Conservation (phyloP, 2,113 vertebrate species). For the Columbina picui region DNA sequence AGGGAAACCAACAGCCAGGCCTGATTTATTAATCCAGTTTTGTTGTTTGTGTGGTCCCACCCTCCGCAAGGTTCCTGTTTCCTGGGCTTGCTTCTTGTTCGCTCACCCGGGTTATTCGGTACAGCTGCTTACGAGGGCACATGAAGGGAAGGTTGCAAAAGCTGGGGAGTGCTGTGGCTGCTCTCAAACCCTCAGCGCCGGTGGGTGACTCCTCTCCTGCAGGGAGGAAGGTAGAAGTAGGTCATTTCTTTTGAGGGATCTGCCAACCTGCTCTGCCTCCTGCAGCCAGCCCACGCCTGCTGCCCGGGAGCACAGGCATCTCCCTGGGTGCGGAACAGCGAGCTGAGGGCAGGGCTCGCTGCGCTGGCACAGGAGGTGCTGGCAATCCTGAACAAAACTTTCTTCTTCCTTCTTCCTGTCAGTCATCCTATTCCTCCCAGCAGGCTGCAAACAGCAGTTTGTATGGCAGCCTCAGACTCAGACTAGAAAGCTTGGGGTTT, state of each 20-base stretch:
- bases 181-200: background rate
- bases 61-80: background rate
- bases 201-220: fast-evolving
- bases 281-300: background rate
- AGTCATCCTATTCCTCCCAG: background rate
- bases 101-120: background rate
- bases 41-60: background rate
- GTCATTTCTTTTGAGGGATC: background rate
- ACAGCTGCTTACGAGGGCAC: background rate
- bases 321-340: background rate
- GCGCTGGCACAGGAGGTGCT: fast-evolving
- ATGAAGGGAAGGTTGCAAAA: background rate
- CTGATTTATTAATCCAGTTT: background rate
- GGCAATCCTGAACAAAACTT: background rate
- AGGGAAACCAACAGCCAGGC: background rate
- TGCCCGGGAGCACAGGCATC: fast-evolving
- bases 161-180: background rate
- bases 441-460: fast-evolving
- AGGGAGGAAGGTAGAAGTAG: background rate
- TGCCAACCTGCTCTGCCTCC: background rate
- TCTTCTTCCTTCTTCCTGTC: background rate
- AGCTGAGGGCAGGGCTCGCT: background rate
- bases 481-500: background rate
- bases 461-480: background rate
- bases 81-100: background rate